Evolutionary conservation across 2,888 invertebrate genomes (phyloP).

Genomic region (Hofmannophila pseudospretella): DNA sequence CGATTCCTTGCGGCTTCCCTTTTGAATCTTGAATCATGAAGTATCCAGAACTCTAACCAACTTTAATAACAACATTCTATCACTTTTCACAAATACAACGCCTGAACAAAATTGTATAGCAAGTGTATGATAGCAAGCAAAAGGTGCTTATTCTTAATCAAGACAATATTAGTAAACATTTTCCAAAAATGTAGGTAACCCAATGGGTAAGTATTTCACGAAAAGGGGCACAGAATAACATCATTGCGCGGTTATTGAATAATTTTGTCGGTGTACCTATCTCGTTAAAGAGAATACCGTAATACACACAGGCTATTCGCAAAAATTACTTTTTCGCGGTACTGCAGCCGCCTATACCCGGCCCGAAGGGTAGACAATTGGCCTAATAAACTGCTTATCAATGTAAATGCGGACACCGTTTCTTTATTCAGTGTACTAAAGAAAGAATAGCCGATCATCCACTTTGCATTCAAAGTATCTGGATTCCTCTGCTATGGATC

Average conservation of each 20-base stretch:
- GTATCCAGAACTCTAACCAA: no score
- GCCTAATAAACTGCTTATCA: conserved; percentile 22
- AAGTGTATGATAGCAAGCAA: no score
- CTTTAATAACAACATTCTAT: no score
- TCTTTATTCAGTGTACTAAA: conserved; percentile 28
- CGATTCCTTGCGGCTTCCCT: no score
- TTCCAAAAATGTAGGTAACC: no score
- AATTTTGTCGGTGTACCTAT: not conserved
- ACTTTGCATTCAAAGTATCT: conserved; percentile 31
- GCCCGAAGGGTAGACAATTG: conserved; percentile 13
- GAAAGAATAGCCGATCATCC: conserved; percentile 28
- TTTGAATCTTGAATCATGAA: no score
- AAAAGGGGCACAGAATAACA: not conserved
- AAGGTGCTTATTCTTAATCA: no score
- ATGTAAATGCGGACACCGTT: conserved; percentile 29
- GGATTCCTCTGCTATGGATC: conserved; percentile 4
- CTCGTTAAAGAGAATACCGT: no score
- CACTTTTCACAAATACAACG: no score
- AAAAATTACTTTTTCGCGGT: conserved; percentile 6
- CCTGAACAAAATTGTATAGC: no score
- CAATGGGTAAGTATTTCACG: not conserved
- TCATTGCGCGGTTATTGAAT: not conserved
- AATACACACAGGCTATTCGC: not conserved
- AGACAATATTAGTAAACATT: no score
- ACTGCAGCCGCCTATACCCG: no score